Evolutionary conservation across 2,113 vertebrate species (phyloP).

Genomic region (Nothoprocta perdicaria): DNA sequence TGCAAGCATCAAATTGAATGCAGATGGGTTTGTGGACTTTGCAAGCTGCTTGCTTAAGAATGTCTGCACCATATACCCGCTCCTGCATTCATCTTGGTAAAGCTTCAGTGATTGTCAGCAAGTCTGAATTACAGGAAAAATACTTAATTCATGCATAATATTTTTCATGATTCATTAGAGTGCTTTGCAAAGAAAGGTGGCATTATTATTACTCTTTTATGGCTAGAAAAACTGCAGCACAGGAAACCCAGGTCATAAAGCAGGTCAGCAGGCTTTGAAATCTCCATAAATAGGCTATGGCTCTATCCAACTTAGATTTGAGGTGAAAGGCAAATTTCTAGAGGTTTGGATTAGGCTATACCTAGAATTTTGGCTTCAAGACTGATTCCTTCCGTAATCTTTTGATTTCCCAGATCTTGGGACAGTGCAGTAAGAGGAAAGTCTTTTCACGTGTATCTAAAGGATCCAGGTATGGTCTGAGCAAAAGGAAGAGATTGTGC

Average conservation of each 20-base stretch:
- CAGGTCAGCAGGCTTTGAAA: neutral
- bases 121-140: conserved; percentile 17
- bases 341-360: neutral
- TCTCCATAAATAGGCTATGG: neutral
- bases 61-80: conserved; percentile 28
- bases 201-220: neutral
- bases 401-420: neutral
- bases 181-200: neutral
- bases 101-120: conserved; percentile 40
- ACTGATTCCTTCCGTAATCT: neutral
- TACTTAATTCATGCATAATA: neutral
- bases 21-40: conserved; percentile 59
- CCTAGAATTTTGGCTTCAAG: neutral
- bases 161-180: neutral
- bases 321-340: neutral
- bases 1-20: conserved; percentile 53
- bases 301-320: neutral
- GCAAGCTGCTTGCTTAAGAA: conserved; percentile 30
- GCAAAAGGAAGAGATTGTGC: neutral
- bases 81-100: conserved; percentile 25
- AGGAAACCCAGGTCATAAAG: neutral
- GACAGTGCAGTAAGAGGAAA: neutral
- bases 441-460: neutral
- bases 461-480: neutral
- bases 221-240: neutral